These are phyloP conservation scores for Mycalesis mineus DNA, from an alignment of 2,888 invertebrate genomes.

Conservation along the genomic window DNA sequence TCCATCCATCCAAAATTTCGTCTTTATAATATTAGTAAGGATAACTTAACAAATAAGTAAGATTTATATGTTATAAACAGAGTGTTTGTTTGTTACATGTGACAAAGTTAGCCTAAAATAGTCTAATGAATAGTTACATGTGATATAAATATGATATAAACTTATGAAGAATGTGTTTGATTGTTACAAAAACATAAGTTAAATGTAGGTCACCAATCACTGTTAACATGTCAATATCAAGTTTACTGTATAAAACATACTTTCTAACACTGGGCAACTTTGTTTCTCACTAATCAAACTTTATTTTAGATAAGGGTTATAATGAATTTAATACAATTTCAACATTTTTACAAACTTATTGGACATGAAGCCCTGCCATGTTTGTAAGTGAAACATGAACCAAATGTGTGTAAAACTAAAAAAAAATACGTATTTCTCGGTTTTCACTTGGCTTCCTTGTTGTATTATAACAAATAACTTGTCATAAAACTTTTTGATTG, in stretches of 20 bases:
- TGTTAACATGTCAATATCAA: slow-evolving; percentile 12
- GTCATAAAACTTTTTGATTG: slow-evolving; percentile 1
- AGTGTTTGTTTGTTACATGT: neutral
- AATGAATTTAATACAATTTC: neutral
- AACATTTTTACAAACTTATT: neutral
- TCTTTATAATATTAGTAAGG: too few species aligned
- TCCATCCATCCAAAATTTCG: too few species aligned
- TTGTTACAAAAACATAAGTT: slow-evolving; percentile 12
- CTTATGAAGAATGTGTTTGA: slow-evolving; percentile 1
- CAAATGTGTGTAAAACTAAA: neutral
- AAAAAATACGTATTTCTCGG: neutral
- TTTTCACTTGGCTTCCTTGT: neutral
- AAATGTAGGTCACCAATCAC: slow-evolving; percentile 29
- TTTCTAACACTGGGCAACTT: neutral
- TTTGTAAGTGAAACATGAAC: neutral
- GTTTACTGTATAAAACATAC: slow-evolving; percentile 16
- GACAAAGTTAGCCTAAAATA: neutral
- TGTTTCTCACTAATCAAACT: neutral
- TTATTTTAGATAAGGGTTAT: neutral
- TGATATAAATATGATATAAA: too few species aligned
- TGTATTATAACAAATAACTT: neutral
- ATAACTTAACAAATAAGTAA: neutral
- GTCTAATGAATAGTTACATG: neutral
- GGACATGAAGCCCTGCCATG: neutral
- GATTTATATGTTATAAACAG: neutral